Base-by-base conservation (phyloP, 2,113 vertebrate species). In the Noturus placidus region DNA sequence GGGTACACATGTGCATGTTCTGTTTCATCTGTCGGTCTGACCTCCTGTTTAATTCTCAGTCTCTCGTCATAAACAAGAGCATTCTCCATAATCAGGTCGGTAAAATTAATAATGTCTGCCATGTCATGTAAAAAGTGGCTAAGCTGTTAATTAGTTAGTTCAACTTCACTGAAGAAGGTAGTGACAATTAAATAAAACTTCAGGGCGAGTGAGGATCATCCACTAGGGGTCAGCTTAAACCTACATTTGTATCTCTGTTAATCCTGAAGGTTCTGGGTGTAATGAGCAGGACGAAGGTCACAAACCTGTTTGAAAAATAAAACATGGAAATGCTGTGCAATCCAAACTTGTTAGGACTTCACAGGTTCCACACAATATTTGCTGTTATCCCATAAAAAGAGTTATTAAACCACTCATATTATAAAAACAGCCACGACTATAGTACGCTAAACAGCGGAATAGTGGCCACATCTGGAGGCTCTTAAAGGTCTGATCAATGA, bases 381-480 rank as follows among this genome's bases (percentile, higher is more conserved):
- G 30, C 57, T 80, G 17, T 80, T 33, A 35, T 11, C 30, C 54
- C 10, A 80, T 80, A 22, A 57, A 80, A 33, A 20, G 4, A 22
- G 46, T 54, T 20, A 57, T 30, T 54, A 35, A 80, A 80, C 11
- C n/a, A 33, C 57, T 80, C 35, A 80, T 80, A 2, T 56, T 35
- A 35, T 22, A 57, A 80, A 57, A 35, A 57, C 46, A 74, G 33
- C 67, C 15, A 70, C 8, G 15, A 70, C 14, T 35, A 74, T 17
- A 78, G 5, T 14, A 54, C 14, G 50, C 15, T 54, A 52, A 79
- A 33, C 78, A 80, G 54, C 30, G 11, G 19, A 52, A 54, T 78
- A 78, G 17, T 22, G 11, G 27, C 10, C 78, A 80, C 78, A 80
- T 80, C 77, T 80, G 77, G 57, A 33, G n/a, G 15, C 77, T 57